phyloP scores from a whole-genome alignment of 2,888 invertebrate species.

The Strigamia transsilvanica region DNA sequence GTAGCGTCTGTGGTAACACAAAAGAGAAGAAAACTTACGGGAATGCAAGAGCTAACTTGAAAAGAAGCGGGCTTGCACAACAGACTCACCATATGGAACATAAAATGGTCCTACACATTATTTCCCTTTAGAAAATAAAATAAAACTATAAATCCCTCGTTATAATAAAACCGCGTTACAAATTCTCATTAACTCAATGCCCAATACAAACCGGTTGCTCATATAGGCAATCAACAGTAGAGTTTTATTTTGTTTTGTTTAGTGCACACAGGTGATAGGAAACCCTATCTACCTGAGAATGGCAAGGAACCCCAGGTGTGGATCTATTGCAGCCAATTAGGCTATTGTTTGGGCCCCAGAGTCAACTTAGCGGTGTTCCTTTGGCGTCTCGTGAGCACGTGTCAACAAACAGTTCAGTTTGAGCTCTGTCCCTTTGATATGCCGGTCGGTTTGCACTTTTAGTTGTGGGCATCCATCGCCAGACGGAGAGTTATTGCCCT shows the following conservation, averaged over 20 bases:
- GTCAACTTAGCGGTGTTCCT: conserved; percentile 15
- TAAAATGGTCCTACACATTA: background rate
- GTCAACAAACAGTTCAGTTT: conserved; percentile 10
- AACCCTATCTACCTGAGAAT: conserved; percentile 20
- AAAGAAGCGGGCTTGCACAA: background rate
- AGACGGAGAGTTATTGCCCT: conserved; percentile 1
- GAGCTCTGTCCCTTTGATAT: background rate
- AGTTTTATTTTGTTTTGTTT: background rate
- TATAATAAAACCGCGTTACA: no score
- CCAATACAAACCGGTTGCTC: no score
- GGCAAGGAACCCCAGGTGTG: background rate
- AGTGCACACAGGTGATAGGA: background rate
- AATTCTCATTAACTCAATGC: no score
- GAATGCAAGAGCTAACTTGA: conserved; percentile 23
- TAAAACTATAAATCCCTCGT: background rate
- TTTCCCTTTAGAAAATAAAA: background rate
- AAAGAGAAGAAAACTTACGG: background rate
- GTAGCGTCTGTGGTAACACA: conserved; percentile 27
- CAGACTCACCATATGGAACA: conserved; percentile 15
- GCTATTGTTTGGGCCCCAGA: conserved; percentile 11
- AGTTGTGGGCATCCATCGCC: background rate
- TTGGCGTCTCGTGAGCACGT: conserved; percentile 12
- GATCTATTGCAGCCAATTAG: conserved; percentile 20
- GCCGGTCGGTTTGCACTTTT: conserved; percentile 10
- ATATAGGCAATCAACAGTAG: no score